Evolutionary conservation across 2,113 vertebrate species (phyloP).

Genomic region (Poicephalus gulielmi): DNA sequence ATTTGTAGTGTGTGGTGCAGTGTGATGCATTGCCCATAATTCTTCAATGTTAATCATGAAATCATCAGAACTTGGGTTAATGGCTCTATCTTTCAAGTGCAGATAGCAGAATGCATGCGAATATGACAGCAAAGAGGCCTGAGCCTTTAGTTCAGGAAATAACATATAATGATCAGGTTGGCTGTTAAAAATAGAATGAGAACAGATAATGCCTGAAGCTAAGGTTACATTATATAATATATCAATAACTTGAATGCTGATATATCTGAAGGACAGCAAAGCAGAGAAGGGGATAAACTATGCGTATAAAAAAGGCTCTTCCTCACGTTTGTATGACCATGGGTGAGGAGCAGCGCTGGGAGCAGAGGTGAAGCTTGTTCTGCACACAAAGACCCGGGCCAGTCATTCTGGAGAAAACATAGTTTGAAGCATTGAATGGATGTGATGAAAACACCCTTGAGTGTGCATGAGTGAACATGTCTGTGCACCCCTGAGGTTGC

Average conservation of each 20-base stretch:
- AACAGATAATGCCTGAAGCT: conserved; percentile 33
- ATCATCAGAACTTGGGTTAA: neutral
- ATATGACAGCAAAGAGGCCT: neutral
- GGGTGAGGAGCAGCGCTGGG: neutral
- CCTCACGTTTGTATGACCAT: neutral
- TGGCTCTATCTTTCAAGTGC: neutral
- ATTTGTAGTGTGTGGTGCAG: neutral
- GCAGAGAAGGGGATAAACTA: neutral
- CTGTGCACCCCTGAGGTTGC: neutral
- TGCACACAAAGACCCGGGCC: neutral
- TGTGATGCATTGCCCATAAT: neutral
- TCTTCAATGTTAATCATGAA: neutral
- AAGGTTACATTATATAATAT: neutral
- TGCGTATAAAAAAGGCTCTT: neutral
- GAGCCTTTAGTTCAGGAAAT: neutral
- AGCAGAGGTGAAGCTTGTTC: neutral
- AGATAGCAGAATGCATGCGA: neutral
- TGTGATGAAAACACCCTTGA: neutral
- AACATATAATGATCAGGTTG: neutral
- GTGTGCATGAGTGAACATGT: neutral
- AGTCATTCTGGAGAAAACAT: neutral
- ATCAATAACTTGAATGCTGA: neutral
- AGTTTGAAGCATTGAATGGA: neutral
- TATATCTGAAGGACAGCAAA: neutral
- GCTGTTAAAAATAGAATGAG: conserved; percentile 24